Base-by-base conservation (phyloP, 2,797 vertebrate species). In the Pipistrellus nathusii region DNA sequence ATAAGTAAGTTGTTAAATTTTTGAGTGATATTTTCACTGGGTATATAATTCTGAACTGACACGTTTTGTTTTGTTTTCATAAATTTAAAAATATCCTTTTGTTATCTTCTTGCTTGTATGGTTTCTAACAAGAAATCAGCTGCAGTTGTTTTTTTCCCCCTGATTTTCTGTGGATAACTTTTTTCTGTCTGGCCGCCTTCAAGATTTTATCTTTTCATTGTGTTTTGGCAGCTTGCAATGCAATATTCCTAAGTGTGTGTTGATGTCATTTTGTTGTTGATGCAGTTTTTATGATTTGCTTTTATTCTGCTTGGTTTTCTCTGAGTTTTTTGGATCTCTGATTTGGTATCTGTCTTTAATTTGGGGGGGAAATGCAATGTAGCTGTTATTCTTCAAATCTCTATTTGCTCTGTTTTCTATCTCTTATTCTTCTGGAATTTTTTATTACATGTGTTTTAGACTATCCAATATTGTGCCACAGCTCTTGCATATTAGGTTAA, bases 51-150 rank as follows among this genome's bases (percentile, higher is more conserved):
- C 23, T 71, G 18, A 30, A 18, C 53, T 6, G 27, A 71, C 30
- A 64, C 21, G 2, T 57, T 69, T 72, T 44, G 38, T n/a, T 87
- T 91, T 78, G 53, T 30, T 76, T 91, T 59, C 53, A 55, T 20
- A 55, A 88, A 21, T 83, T 38, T 55, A 38, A 48, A 85, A 85
- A 2, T 48, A 38, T 35, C 23, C n/a, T 84, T 44, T 82, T 11
- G 44, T 38, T 57, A 48, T 38, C 12, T 86, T 64, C 66, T 88
- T 78, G 25, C 41, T 87, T 87, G 25, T n/a, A 9, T 64, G 18
- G 23, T 94, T 84, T 77, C 64, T 25, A n/a, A 77, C 53, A 77
- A 62, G 80, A 88, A 84, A 27, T 53, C 53, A 83, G 23, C 57
- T 57, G 9, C 41, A n/a, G 30, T 83, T 82, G 15, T 92, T 66